Evolutionary conservation across 2,888 invertebrate species (phyloP), one percentile per base, ranked within the genome.

Genomic region (Chrysopilus asiliformis): DNA sequence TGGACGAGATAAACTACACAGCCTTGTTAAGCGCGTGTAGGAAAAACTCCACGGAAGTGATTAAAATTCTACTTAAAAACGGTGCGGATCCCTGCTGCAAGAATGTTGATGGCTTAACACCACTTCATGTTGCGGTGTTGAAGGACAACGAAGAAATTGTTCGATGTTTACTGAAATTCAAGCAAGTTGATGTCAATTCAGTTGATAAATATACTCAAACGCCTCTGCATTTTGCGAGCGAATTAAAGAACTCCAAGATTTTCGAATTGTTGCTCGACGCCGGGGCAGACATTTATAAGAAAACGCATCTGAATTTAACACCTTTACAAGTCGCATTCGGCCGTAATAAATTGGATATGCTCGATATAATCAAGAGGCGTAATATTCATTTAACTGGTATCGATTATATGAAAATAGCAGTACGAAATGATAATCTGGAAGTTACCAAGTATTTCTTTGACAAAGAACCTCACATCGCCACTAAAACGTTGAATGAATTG

Each of bases 61-160:
- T 22, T 7, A 8, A 7, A 7, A 10, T 10, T 8, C 10, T 22
- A 10, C 10, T 22, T 8, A 10, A 22, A 22, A 22, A 22, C 10
- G 22, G 22, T 10, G 22, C 22, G 7, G 7, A 8, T 8, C 22
- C 8, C 35, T 16, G 12, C 12, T 40, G 1, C 14, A 40, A 8
- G 8, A 17, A 4, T 4, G 18, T 16, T 26, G 22, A 34, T 3
- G 25, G 30, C 2, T 18, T 9, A 8, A 39, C 43, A n/a, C n/a
- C 42, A 2, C 10, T 46, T 4, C 46, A 44, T 18, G 24, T 24
- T 20, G 43, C 45, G 18, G 26, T n/a, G 5, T 10, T 26, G 4
- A 10, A 6, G 9, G n/a, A n/a, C 13, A 26, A 26, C 13, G 26
- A n/a, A 4, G 12, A 26, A n/a, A 10, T 26, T 10, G 12, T 26